A percentile compares a stretch with the other conserved stretches of the same genome.
Evolutionary conservation across 1,140 invertebrate species (phyloP).

Genomic region (Ips nitidus): DNA sequence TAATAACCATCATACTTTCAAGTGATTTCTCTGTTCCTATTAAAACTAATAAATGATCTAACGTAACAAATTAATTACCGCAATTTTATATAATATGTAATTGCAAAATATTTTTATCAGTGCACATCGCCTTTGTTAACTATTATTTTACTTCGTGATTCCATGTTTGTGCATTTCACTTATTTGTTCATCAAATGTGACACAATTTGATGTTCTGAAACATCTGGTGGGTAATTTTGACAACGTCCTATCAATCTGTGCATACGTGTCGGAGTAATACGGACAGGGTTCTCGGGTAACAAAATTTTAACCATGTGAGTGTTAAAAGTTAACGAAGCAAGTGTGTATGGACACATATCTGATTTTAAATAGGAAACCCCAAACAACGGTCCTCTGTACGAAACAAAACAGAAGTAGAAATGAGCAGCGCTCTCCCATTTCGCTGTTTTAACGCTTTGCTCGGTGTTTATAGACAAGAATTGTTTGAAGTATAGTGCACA

Average conservation of each 20-base stretch:
- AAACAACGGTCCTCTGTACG: slow-evolving; percentile 35
- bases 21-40: slow-evolving; percentile 10
- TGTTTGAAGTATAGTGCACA: slow-evolving; percentile 43
- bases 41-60: slow-evolving; percentile 12
- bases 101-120: slow-evolving; percentile 28
- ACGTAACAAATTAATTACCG: slow-evolving; percentile 4
- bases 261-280: slow-evolving; percentile 11
- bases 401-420: slow-evolving; percentile 40
- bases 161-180: slow-evolving; percentile 27
- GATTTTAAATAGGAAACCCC: slow-evolving; percentile 32
- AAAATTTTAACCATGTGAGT: slow-evolving; percentile 32
- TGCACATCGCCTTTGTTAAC: slow-evolving; percentile 14
- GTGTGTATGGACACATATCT: slow-evolving; percentile 27
- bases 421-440: slow-evolving; percentile 40
- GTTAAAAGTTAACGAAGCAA: slow-evolving; percentile 33
- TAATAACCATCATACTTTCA: slow-evolving; percentile 10
- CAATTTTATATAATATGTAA: slow-evolving; percentile 16
- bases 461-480: slow-evolving; percentile 42
- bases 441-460: slow-evolving; percentile 41
- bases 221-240: no score
- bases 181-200: slow-evolving; percentile 14
- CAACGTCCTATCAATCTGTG: neutral
- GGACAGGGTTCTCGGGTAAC: slow-evolving; percentile 32
- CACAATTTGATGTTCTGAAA: no score
- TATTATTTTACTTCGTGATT: slow-evolving; percentile 16